These are phyloP conservation scores for Cacatua alba DNA, from an alignment of 2,113 vertebrate species.

Conservation along the genomic window DNA sequence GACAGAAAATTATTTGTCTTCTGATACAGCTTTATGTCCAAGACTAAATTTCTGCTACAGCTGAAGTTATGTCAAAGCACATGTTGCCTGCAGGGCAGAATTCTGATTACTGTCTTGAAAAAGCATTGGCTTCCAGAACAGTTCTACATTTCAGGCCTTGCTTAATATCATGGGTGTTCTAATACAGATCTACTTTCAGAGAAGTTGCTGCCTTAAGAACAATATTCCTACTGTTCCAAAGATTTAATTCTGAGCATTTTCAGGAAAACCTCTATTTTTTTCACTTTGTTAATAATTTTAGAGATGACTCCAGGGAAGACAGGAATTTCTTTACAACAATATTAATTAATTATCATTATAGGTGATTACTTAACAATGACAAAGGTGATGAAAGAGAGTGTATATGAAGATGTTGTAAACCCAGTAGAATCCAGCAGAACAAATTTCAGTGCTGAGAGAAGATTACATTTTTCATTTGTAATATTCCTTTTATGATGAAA, in stretches of 20 bases:
- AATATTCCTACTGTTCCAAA: background rate
- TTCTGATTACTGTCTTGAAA: background rate
- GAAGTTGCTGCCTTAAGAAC: background rate
- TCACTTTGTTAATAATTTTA: background rate
- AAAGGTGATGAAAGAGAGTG: background rate
- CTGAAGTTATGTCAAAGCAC: fast-evolving
- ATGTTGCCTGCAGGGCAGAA: background rate
- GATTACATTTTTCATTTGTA: background rate
- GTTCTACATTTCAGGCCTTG: background rate
- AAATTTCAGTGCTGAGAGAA: background rate
- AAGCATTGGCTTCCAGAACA: background rate
- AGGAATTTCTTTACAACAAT: background rate
- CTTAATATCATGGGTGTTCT: background rate
- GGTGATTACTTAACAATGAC: background rate
- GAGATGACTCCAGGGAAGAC: background rate
- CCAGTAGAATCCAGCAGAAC: background rate
- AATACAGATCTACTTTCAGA: background rate
- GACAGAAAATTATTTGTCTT: background rate
- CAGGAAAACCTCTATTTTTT: background rate
- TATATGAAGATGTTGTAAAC: background rate
- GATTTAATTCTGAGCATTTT: background rate
- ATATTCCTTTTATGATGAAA: background rate
- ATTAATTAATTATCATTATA: background rate
- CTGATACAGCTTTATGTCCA: background rate
- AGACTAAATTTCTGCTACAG: background rate